These are phyloP conservation scores for Helarctos malayanus DNA, from an alignment of 2,797 vertebrate species.

Conservation along the genomic window DNA sequence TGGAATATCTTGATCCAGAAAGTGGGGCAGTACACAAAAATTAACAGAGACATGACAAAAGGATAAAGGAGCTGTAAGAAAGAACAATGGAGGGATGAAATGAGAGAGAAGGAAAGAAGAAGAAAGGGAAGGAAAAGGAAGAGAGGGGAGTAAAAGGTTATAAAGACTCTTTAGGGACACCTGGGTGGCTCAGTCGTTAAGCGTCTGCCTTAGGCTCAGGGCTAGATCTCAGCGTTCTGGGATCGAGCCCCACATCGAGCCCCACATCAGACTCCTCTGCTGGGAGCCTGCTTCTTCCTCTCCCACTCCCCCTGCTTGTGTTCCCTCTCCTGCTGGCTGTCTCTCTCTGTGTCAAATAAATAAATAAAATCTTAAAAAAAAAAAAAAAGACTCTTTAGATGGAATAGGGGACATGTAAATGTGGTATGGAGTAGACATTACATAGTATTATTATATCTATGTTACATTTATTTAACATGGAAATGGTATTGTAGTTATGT, in stretches of 20 bases:
- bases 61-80: not conserved
- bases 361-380: too few relatives aligned
- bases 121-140: not conserved
- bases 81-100: not conserved
- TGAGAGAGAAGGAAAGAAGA: not conserved
- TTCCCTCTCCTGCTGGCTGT: too few relatives aligned
- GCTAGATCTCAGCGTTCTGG: too few relatives aligned
- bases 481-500: not conserved
- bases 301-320: too few relatives aligned
- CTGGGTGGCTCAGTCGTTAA: not conserved
- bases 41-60: not conserved
- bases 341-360: too few relatives aligned
- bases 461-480: not conserved
- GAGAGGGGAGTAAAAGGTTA: not conserved
- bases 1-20: not conserved
- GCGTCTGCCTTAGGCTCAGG: too few relatives aligned
- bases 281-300: too few relatives aligned
- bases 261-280: fast-evolving
- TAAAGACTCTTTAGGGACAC: not conserved
- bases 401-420: not conserved
- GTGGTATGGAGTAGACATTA: not conserved
- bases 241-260: too few relatives aligned
- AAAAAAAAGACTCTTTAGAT: not conserved
- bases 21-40: not conserved
- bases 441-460: not conserved